Percentiles rank a stretch among this genome's conserved stretches.
Conservation (phyloP, 2,888 invertebrate species). For the Agrypnus murinus region DNA sequence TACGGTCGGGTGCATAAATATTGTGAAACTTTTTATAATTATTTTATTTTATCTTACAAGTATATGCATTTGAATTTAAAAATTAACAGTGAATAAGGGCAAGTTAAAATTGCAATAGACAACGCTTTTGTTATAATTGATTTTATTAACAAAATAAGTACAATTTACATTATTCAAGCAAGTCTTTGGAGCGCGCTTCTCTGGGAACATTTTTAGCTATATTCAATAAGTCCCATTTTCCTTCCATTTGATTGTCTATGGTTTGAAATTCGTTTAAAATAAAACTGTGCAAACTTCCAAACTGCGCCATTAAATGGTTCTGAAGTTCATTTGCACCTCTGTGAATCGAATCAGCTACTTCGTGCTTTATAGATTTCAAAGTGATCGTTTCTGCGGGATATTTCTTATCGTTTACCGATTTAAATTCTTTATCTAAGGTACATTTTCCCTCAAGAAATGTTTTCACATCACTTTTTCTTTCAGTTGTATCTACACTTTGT, state of each 20-base stretch:
- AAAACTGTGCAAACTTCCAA: conserved; percentile 62
- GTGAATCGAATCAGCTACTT: conserved; percentile 41
- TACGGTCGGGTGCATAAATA: no score
- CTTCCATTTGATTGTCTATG: conserved; percentile 60
- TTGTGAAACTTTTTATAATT: no score
- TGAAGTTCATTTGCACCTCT: conserved; percentile 60
- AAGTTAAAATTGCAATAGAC: no score
- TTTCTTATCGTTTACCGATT: background rate
- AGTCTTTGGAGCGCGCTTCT: no score
- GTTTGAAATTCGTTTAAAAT: conserved; percentile 64
- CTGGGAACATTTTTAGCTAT: background rate
- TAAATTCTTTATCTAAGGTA: background rate
- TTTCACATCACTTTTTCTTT: background rate
- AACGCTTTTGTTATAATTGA: no score
- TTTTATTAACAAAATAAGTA: no score
- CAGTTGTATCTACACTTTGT: background rate
- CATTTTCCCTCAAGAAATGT: background rate
- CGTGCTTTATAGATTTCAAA: conserved; percentile 37
- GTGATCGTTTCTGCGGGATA: background rate
- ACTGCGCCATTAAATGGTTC: conserved; percentile 61
- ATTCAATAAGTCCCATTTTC: conserved; percentile 63
- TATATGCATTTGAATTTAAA: no score
- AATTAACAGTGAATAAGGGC: no score
- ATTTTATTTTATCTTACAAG: no score
- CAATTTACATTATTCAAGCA: no score